phyloP scores from a whole-genome alignment of 1,140 invertebrate genomes.

The Papilio polyxenes region DNA sequence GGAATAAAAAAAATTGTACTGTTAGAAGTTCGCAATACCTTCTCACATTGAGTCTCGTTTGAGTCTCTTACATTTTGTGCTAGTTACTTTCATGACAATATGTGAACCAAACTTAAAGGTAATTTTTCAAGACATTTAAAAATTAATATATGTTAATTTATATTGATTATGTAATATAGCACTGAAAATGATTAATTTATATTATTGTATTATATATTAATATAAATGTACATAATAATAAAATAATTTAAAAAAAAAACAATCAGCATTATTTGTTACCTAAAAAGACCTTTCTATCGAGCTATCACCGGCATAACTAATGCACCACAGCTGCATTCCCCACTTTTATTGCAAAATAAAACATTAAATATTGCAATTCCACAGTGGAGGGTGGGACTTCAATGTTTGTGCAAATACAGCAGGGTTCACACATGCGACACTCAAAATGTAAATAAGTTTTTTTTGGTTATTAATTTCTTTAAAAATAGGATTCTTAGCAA shows the following conservation, averaged over 20 bases:
- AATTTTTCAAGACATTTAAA: neutral
- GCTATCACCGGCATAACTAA: conserved; percentile 57
- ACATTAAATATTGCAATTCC: conserved; percentile 67
- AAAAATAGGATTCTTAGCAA: neutral
- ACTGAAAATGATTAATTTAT: neutral
- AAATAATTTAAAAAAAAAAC: conserved; percentile 23
- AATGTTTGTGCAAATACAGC: conserved; percentile 59
- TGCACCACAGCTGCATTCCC: conserved; percentile 65
- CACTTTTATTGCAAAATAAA: conserved; percentile 72
- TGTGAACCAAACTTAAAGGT: neutral
- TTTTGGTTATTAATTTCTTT: neutral
- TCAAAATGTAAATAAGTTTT: neutral
- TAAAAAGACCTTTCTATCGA: conserved; percentile 41
- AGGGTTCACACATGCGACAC: conserved; percentile 25
- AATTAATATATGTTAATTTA: neutral
- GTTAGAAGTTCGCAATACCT: neutral
- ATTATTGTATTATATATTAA: neutral
- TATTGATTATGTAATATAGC: no score
- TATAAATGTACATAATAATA: conserved; percentile 25
- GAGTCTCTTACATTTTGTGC: neutral
- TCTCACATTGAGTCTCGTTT: no score
- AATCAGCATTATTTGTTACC: neutral
- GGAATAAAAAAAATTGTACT: neutral
- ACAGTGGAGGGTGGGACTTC: conserved; percentile 51
- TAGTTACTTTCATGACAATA: neutral